Evolutionary conservation across 1,140 invertebrate genomes (phyloP).

Genomic region (Pseudomyrmex concolor): DNA sequence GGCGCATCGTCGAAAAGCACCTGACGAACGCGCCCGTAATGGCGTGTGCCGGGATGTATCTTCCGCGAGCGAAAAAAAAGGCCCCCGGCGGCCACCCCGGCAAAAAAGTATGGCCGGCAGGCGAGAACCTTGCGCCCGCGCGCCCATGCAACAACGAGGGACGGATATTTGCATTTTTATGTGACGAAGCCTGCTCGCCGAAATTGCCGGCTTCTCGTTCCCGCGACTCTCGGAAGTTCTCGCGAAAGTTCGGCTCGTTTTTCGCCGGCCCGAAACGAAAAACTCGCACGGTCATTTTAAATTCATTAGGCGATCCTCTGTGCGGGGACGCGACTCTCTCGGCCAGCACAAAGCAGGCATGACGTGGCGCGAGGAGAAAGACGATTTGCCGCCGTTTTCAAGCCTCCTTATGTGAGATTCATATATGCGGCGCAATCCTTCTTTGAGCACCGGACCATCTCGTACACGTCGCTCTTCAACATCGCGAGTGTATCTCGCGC

Average conservation of each 20-base stretch:
- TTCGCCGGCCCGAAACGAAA: slow-evolving; percentile 59
- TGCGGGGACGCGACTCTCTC: slow-evolving; percentile 60
- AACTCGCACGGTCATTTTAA: slow-evolving; percentile 76
- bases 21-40: slow-evolving; percentile 58
- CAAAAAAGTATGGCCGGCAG: slow-evolving; percentile 46
- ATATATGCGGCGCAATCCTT: slow-evolving; percentile 5
- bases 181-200: slow-evolving; percentile 42
- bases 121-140: slow-evolving; percentile 47
- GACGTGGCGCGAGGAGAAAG: slow-evolving; percentile 64
- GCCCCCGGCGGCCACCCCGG: neutral
- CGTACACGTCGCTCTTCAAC: neutral
- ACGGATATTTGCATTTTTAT: slow-evolving; percentile 77
- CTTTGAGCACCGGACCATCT: slow-evolving; percentile 7
- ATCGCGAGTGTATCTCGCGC: neutral
- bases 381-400: slow-evolving; percentile 72
- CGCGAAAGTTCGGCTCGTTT: neutral
- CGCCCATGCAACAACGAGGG: slow-evolving; percentile 39
- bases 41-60: slow-evolving; percentile 43
- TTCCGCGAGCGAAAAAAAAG: slow-evolving; percentile 55
- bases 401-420: slow-evolving; percentile 52
- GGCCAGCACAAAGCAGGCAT: slow-evolving; percentile 66
- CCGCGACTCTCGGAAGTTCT: slow-evolving; percentile 38
- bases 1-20: slow-evolving; percentile 59
- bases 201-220: slow-evolving; percentile 41
- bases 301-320: slow-evolving; percentile 77